A percentile compares a stretch with the other conserved stretches of the same genome.
Evolutionary conservation across 2,888 invertebrate genomes (phyloP).

Genomic region (Empis livida): DNA sequence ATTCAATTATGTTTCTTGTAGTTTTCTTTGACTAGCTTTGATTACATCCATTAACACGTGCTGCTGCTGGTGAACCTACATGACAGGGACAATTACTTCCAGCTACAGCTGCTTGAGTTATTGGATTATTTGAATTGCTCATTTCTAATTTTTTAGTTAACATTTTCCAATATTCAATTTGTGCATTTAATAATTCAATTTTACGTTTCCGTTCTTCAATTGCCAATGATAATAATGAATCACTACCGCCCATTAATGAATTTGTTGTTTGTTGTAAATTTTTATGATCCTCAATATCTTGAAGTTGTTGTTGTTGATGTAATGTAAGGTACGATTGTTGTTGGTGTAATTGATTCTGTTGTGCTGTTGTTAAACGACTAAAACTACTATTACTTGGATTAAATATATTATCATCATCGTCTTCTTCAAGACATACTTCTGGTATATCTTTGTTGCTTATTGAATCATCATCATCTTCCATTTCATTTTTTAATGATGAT

Average conservation of each 20-base stretch:
- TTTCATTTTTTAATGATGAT: constrained; percentile 17
- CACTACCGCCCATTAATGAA: constrained; percentile 22
- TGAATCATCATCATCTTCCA: constrained; percentile 30
- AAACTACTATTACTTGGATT: constrained; percentile 14
- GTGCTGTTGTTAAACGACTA: constrained; percentile 7
- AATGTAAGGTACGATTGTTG: constrained; percentile 10
- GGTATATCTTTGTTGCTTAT: constrained; percentile 31
- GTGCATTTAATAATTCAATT: constrained; percentile 32
- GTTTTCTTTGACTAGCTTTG: too few relatives aligned
- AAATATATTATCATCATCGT: constrained; percentile 27
- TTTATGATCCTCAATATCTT: neutral
- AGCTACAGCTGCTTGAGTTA: too few relatives aligned
- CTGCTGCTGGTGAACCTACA: too few relatives aligned
- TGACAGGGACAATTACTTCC: too few relatives aligned
- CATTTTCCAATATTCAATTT: constrained; percentile 34
- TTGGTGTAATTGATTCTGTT: constrained; percentile 10
- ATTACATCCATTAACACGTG: too few relatives aligned
- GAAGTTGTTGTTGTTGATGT: neutral
- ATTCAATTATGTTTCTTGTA: too few relatives aligned
- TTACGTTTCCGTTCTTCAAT: constrained; percentile 32
- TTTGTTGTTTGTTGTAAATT: constrained; percentile 10
- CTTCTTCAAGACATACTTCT: constrained; percentile 33
- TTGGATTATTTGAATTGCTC: too few relatives aligned
- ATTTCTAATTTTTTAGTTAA: constrained; percentile 29
- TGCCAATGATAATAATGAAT: constrained; percentile 28